Evolutionary conservation across 2,113 vertebrate species (phyloP).

Genomic region (Python bivittatus): DNA sequence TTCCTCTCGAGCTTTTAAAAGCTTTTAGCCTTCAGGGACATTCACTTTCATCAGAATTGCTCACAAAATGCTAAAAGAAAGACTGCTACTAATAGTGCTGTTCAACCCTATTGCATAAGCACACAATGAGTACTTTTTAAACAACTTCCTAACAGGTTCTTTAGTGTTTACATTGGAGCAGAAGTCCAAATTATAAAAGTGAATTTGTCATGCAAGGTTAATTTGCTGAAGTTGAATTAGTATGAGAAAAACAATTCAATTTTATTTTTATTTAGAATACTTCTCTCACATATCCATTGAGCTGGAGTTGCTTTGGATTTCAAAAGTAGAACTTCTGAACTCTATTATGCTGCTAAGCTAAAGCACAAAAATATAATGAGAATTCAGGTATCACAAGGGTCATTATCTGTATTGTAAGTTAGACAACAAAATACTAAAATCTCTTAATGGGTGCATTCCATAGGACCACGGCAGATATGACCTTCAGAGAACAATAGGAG

Average conservation of each 20-base stretch:
- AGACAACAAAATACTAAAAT: neutral
- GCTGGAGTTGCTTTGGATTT: neutral
- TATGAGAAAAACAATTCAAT: neutral
- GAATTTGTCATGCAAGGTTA: neutral
- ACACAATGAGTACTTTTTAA: neutral
- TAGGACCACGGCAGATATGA: neutral
- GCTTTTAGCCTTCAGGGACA: too few relatives aligned
- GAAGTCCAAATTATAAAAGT: neutral
- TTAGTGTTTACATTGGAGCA: neutral
- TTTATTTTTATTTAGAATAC: neutral
- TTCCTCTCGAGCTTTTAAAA: too few relatives aligned
- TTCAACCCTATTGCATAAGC: neutral
- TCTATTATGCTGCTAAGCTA: neutral
- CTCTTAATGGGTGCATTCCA: neutral
- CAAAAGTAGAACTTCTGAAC: neutral
- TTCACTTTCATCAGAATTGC: too few relatives aligned
- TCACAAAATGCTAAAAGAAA: too few relatives aligned
- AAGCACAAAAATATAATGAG: neutral
- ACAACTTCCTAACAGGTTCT: neutral
- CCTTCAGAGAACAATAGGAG: neutral
- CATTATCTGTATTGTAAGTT: neutral
- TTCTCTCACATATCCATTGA: neutral
- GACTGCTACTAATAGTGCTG: too few relatives aligned
- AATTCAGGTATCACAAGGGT: neutral
- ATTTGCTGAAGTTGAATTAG: neutral